Conservation (phyloP, 2,888 invertebrate genomes). For the Drosophila antonietae region DNA sequence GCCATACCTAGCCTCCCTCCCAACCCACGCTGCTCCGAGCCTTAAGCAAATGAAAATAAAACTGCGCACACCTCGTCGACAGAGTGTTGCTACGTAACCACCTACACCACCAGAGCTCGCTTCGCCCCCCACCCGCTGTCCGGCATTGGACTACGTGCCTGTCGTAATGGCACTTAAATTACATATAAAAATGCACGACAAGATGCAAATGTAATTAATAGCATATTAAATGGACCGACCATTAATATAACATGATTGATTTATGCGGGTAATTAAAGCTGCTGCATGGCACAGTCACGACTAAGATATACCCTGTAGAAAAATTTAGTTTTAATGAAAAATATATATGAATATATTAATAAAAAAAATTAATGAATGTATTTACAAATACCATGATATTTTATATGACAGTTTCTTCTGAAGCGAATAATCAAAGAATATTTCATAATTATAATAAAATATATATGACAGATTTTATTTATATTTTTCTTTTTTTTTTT, state of each 20-base stretch:
- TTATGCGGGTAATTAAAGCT: conserved; percentile 69
- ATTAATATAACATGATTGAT: conserved; percentile 68
- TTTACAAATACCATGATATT: no score
- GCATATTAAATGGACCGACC: conserved; percentile 65
- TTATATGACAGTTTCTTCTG: no score
- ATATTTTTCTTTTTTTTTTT: no score
- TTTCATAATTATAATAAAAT: no score
- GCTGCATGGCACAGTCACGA: not conserved
- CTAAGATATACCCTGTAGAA: conserved; percentile 3
- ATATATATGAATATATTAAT: no score
- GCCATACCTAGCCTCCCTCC: not conserved
- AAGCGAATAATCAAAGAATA: no score
- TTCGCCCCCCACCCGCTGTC: not conserved
- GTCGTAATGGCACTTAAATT: conserved; percentile 47
- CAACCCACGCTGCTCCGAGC: not conserved
- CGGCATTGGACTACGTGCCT: conserved; percentile 12
- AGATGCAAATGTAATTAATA: conserved; percentile 72
- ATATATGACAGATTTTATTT: no score
- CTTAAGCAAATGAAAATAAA: conserved; percentile 37
- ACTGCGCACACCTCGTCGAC: conserved; percentile 6
- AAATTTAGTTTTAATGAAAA: no score
- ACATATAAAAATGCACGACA: conserved; percentile 52
- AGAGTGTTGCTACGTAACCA: not conserved
- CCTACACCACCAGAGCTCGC: not conserved
- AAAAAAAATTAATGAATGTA: no score